phyloP scores from a whole-genome alignment of 1,140 invertebrate species.

The Brachionus asplanchnoidis region DNA sequence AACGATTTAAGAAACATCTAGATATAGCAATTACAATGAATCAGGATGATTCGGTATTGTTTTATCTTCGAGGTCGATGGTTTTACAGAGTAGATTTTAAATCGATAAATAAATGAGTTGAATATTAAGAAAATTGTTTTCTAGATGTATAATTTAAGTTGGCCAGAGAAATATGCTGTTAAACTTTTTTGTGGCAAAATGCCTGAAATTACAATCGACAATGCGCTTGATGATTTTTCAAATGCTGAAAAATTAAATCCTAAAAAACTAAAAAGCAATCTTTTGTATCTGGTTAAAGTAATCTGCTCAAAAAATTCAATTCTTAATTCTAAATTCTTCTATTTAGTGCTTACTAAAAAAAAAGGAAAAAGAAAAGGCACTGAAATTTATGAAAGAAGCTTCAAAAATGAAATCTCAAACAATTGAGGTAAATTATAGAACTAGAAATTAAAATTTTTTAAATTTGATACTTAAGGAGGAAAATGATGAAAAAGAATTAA shows the following conservation, averaged over 20 bases:
- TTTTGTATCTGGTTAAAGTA: not conserved
- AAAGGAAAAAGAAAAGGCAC: not conserved
- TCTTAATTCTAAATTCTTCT: not conserved
- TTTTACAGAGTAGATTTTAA: slow-evolving; percentile 18
- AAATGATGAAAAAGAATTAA: not conserved
- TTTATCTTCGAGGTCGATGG: slow-evolving; percentile 28
- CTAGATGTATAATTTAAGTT: slow-evolving; percentile 11
- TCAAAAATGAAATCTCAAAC: not conserved
- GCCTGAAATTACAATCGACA: not conserved
- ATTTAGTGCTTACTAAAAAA: not conserved
- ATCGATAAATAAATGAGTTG: not conserved
- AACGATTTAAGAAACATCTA: not conserved
- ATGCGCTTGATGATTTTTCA: slow-evolving; percentile 28
- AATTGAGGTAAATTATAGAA: not conserved
- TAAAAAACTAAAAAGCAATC: not conserved
- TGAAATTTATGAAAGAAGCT: not conserved
- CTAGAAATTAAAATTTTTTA: not conserved
- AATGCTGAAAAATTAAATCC: not conserved
- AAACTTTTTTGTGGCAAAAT: not conserved
- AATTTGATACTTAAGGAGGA: not conserved
- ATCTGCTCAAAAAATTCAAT: not conserved
- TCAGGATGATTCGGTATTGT: not conserved
- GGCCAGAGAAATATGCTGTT: slow-evolving; percentile 14
- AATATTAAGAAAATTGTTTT: not conserved
- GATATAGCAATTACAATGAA: slow-evolving; percentile 14